A percentile compares a stretch with the other conserved stretches of the same genome.
phyloP scores from a whole-genome alignment of 2,888 invertebrate species.

The Eupithecia inturbata region DNA sequence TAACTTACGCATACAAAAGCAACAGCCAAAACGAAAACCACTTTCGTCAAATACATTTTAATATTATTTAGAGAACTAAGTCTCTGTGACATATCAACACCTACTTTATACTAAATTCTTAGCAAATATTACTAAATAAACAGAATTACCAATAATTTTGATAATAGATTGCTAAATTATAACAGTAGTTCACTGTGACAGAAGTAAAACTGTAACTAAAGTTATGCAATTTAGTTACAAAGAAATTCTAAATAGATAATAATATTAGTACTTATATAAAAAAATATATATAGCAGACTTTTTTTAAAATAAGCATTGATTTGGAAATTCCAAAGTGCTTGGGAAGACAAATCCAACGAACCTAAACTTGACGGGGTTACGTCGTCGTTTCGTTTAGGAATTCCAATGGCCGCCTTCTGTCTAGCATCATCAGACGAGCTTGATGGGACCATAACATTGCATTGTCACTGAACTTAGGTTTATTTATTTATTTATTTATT shows the following conservation, averaged over 20 bases:
- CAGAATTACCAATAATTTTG: conserved; percentile 22
- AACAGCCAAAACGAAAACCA: conserved; percentile 27
- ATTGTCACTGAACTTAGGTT: no score
- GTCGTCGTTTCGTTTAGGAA: no score
- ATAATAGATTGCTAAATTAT: conserved; percentile 23
- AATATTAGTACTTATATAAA: no score
- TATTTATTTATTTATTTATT: no score
- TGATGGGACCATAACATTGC: no score
- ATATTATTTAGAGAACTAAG: background rate
- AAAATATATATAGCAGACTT: no score
- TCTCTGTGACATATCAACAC: conserved; percentile 3
- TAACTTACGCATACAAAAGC: conserved; percentile 33
- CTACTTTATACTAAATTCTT: conserved; percentile 33
- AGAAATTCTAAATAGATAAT: background rate
- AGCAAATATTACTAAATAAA: conserved; percentile 16
- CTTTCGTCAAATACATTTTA: conserved; percentile 30
- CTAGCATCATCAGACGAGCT: no score
- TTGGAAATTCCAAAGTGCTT: no score
- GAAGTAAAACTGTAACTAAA: background rate
- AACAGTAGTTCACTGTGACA: conserved; percentile 13
- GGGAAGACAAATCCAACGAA: no score
- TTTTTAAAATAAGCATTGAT: no score
- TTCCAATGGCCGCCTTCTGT: no score
- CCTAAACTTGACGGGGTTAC: no score
- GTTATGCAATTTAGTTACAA: background rate